Base-by-base conservation (phyloP, 2,888 invertebrate genomes). In the Spisula subtruncata region DNA sequence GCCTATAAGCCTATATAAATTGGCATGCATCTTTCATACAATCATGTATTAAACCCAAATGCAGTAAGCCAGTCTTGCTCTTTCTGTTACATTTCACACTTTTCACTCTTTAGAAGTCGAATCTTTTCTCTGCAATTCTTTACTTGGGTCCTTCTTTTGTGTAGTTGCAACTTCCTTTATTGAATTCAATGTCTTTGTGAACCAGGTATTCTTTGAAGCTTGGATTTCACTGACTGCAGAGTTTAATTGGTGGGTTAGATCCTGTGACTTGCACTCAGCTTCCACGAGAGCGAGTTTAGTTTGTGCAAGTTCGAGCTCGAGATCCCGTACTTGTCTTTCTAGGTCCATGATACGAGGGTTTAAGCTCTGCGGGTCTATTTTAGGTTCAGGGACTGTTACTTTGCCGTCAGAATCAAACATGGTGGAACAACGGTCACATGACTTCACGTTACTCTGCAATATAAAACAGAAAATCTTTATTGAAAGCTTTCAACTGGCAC, bases 241-340 rank as follows among this genome's bases (percentile, higher is more conserved):
- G 95, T 98, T 98, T 86, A 99, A 97, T 96, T 99, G 98, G 97
- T 99, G 99, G 66, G 98, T 98, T 92, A 99, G 97, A 89, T 96
- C 98, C 97, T 99, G 99, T 97, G 99, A 99, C 96, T 98, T 98
- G 97, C 99, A 99, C 97, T 99, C 98, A 0, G 99, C 98, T 97
- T 99, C 99, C 8, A 99, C 99, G 93, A 99, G 98, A 0, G 99
- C 99, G 93, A 99, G 97, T 97, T 99, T 99, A 0, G 99, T 99
- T 96, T 99, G 98, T 2, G 99, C 99, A 93, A 99, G 97, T 96
- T 99, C 99, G 89, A 99, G 97, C 97, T 99, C 99, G 29, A 99
- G 97, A 96, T 99, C 99, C 4, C 99, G 94, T 32, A 96, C 95
- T 92, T 96, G 94, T 35, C 94, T 91, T 79, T 96, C 95, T 48